Evolutionary conservation across 2,797 vertebrate genomes (phyloP).

Genomic region (Sebastes flavidus): DNA sequence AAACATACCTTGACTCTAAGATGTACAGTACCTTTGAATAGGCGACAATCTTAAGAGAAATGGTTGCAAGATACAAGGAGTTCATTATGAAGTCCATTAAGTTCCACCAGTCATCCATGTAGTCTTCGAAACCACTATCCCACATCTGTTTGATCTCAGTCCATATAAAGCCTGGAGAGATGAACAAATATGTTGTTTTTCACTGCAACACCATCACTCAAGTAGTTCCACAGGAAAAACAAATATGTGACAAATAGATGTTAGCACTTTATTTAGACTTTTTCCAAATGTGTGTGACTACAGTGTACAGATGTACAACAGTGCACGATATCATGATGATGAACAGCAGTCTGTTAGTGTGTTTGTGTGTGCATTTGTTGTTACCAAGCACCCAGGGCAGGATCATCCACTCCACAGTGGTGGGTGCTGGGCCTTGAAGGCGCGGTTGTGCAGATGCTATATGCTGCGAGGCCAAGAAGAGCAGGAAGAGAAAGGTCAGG

Average conservation of each 20-base stretch:
- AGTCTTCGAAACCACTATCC: slow-evolving; percentile 96
- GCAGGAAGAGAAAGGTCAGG: slow-evolving; percentile 96
- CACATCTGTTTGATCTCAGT: slow-evolving; percentile 99
- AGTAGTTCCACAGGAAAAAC: neutral
- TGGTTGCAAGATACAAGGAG: slow-evolving; percentile 95
- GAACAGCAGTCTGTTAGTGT: neutral
- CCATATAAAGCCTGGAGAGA: slow-evolving; percentile 94
- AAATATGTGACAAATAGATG: neutral
- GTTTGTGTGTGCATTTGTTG: neutral
- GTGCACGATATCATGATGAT: neutral
- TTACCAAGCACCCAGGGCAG: slow-evolving; percentile 99
- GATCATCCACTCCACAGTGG: slow-evolving; percentile 97
- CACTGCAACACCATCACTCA: neutral
- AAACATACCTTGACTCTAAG: neutral
- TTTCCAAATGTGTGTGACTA: neutral
- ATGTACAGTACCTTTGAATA: slow-evolving; percentile 88
- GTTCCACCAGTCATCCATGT: slow-evolving; percentile 99
- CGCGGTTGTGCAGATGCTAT: slow-evolving; percentile 83
- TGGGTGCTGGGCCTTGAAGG: slow-evolving; percentile 91
- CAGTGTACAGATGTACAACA: neutral
- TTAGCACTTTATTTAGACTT: neutral
- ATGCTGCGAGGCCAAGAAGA: slow-evolving; percentile 94
- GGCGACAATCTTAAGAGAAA: slow-evolving; percentile 95
- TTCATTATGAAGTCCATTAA: slow-evolving; percentile 99
- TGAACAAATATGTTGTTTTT: slow-evolving; percentile 2